Evolutionary conservation across 2,797 vertebrate species (phyloP).

Genomic region (Clarias platycephalus): DNA sequence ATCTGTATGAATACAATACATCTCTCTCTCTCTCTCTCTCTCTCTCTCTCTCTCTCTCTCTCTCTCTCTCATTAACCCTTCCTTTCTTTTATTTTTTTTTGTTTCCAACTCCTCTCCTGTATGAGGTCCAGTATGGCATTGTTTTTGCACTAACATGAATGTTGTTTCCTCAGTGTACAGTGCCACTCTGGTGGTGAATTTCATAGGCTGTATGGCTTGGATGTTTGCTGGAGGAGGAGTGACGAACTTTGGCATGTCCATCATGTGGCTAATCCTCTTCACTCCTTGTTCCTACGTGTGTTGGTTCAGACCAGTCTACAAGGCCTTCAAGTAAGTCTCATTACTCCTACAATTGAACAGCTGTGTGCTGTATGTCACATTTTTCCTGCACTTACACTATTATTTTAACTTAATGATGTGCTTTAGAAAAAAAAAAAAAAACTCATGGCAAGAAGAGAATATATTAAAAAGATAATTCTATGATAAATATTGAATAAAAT

Average conservation of each 20-base stretch:
- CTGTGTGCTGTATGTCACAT: neutral
- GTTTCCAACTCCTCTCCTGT: neutral
- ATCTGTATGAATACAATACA: no score
- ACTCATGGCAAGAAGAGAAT: neutral
- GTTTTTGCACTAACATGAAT: neutral
- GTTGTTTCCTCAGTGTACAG: slow-evolving; percentile 84
- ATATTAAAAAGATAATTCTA: no score
- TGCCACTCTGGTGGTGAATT: slow-evolving; percentile 91
- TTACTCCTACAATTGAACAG: neutral
- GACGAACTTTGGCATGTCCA: slow-evolving; percentile 95
- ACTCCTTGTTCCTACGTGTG: slow-evolving; percentile 98
- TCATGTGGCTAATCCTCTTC: slow-evolving; percentile 98
- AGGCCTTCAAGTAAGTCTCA: slow-evolving; percentile 95
- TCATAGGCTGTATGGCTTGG: slow-evolving; percentile 95
- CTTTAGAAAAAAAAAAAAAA: neutral
- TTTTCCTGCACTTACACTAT: neutral
- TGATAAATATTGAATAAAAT: neutral
- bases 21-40: no score
- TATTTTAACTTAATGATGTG: neutral
- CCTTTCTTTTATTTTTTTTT: no score
- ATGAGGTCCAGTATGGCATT: neutral
- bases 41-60: no score
- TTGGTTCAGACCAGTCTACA: slow-evolving; percentile 99
- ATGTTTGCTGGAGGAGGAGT: slow-evolving; percentile 96
- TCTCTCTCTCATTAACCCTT: neutral